Percentiles rank a stretch among this genome's conserved stretches.
Conservation (phyloP, 2,888 invertebrate species). For the Rhagium mordax region DNA sequence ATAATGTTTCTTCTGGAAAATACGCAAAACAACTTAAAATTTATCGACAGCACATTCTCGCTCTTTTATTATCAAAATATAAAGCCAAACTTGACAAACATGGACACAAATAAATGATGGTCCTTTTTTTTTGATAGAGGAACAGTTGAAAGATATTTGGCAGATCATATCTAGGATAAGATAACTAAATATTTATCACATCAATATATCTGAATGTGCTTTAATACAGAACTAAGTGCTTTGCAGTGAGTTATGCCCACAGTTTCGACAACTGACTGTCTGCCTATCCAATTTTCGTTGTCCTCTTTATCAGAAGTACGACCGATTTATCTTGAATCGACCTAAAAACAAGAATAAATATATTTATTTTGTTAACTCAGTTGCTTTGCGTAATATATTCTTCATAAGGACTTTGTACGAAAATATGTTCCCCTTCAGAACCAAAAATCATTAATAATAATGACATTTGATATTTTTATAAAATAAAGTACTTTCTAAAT, state of each 20-base stretch:
- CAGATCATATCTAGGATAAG: neutral
- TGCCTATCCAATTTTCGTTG: neutral
- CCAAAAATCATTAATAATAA: too few species aligned
- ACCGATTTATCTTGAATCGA: neutral
- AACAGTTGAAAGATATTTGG: neutral
- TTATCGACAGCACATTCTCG: too few species aligned
- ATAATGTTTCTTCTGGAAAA: too few species aligned
- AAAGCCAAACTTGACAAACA: neutral
- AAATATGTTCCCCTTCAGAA: too few species aligned
- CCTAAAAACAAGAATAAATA: too few species aligned
- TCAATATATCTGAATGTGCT: neutral
- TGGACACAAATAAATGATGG: neutral
- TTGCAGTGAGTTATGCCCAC: neutral
- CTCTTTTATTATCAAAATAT: neutral
- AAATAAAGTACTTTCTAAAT: too few species aligned
- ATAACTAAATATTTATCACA: conserved; percentile 5
- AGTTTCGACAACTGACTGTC: neutral
- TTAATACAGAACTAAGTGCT: neutral
- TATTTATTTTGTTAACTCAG: too few species aligned
- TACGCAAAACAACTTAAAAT: too few species aligned
- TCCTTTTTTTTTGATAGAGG: neutral
- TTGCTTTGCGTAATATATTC: too few species aligned
- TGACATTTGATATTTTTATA: too few species aligned
- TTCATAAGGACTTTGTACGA: too few species aligned
- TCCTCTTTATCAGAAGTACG: neutral